Percentiles rank a stretch among this genome's conserved stretches.
phyloP scores from a whole-genome alignment of 1,140 invertebrate species.

The Drosophila guanche region DNA sequence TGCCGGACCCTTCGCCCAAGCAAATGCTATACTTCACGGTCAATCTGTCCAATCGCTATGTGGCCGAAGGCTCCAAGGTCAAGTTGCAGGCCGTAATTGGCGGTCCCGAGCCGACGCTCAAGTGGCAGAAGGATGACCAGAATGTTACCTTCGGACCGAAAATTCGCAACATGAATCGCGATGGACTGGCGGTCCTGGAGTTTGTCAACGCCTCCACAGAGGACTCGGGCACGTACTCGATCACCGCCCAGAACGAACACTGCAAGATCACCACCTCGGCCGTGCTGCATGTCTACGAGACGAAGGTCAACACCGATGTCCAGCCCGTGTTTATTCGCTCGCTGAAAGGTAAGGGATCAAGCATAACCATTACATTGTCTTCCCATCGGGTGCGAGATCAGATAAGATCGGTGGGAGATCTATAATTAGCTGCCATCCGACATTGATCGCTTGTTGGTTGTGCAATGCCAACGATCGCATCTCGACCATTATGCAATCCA shows the following conservation, averaged over 20 bases:
- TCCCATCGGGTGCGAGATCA: slow-evolving; percentile 4
- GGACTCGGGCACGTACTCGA: slow-evolving; percentile 84
- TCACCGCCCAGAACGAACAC: slow-evolving; percentile 84
- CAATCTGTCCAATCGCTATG: slow-evolving; percentile 78
- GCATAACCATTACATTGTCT: no score
- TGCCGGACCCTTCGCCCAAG: slow-evolving; percentile 79
- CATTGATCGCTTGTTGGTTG: slow-evolving; percentile 27
- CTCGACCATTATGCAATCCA: slow-evolving; percentile 53
- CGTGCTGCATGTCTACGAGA: slow-evolving; percentile 83
- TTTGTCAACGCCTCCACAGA: slow-evolving; percentile 81
- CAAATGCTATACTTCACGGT: slow-evolving; percentile 80
- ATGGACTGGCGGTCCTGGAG: slow-evolving; percentile 85
- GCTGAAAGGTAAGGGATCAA: slow-evolving; percentile 76
- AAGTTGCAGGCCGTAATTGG: slow-evolving; percentile 78
- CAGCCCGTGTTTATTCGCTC: slow-evolving; percentile 78
- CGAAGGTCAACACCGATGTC: slow-evolving; percentile 74
- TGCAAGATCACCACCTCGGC: slow-evolving; percentile 85
- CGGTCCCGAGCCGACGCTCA: slow-evolving; percentile 74
- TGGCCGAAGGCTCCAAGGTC: slow-evolving; percentile 79
- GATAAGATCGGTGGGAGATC: slow-evolving; percentile 3
- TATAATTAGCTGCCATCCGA: slow-evolving; percentile 9
- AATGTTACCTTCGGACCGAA: slow-evolving; percentile 68
- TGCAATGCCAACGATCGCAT: slow-evolving; percentile 45
- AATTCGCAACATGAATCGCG: slow-evolving; percentile 77
- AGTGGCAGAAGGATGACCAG: slow-evolving; percentile 80